Base-by-base conservation (phyloP, 1,140 invertebrate genomes). In the Drosophila bocki region DNA sequence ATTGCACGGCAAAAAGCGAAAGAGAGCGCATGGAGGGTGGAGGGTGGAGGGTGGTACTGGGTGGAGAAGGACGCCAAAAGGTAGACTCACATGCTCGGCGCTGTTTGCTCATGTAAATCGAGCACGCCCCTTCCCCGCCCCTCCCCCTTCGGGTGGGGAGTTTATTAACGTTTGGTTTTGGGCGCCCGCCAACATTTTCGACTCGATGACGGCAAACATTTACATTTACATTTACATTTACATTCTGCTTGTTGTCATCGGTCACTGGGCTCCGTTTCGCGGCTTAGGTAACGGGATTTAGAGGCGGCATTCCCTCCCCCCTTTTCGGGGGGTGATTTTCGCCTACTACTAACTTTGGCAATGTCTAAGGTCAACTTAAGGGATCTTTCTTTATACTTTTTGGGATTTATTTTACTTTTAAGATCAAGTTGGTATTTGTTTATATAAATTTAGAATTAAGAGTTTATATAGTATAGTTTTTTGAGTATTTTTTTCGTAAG, bases 191-290 rank as follows among this genome's bases (percentile, higher is more conserved):
- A 80, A 78, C 80, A 88, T 88, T 88, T 84, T 87, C 72, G 80
- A 87, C 83, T 87, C 83, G 82, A 83, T 87, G 83, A 88, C 84
- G 82, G 83, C 80, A 88, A 87, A 87, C 84, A 87, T 87, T 84
- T 88, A 80, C 82, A 85, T 85, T 62, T 62, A 39, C 65, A 68
- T 68, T 51, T 61, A 78, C 82, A 85, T 85, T 84, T 80, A 80
- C 77, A 84, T 87, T 82, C 76, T 71, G 80, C 75, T 77, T 83
- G 84, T 77, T 86, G 75, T 82, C 83, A 79, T 78, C 61, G 79
- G 39, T 54, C 44, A 32, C 35, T 37, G 42, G 51, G 33, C 57
- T 67, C 54, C 37, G 41, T 47, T 57, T 26, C 65, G 64, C 75
- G 76, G 75, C 75, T 78, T 78, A 78, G 76, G 57, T 50, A 58